Evolutionary conservation across 2,113 vertebrate species (phyloP).

Genomic region (Propithecus coquereli): DNA sequence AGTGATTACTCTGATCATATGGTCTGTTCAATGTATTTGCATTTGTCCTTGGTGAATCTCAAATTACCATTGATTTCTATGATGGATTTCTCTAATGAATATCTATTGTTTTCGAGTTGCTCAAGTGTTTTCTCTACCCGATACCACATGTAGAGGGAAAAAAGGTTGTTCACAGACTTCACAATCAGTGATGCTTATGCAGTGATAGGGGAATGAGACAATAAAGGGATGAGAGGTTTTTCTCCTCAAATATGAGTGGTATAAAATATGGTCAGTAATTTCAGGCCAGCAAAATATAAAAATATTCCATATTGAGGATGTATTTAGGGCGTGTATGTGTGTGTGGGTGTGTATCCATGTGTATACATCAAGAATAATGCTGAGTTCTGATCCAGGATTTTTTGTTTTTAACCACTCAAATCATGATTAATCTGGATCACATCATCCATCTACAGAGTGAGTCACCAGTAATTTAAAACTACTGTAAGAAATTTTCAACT

Average conservation of each 20-base stretch:
- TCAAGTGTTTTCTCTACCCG: constrained; percentile 50
- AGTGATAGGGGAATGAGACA: neutral
- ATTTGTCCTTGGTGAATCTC: constrained; percentile 57
- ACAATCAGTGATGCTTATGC: neutral
- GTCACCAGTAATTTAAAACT: neutral
- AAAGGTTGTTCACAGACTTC: neutral
- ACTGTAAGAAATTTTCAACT: neutral
- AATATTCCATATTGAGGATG: neutral
- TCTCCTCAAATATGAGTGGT: neutral
- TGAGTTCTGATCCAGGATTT: neutral
- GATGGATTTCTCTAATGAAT: constrained; percentile 76
- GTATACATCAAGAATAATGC: neutral
- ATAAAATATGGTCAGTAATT: neutral
- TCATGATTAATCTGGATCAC: neutral
- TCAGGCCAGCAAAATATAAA: neutral
- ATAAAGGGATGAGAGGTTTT: neutral
- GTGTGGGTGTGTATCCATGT: too few species aligned
- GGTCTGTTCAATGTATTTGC: constrained; percentile 32
- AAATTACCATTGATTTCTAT: constrained; percentile 77
- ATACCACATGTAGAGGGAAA: neutral
- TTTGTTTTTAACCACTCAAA: neutral
- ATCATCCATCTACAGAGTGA: neutral
- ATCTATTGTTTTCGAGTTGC: constrained; percentile 55
- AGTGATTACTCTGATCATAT: constrained; percentile 31
- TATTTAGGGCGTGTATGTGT: neutral